Evolutionary conservation across 2,888 invertebrate genomes (phyloP), one percentile per base, ranked within the genome.

Genomic region (Dryadula phaetusa): DNA sequence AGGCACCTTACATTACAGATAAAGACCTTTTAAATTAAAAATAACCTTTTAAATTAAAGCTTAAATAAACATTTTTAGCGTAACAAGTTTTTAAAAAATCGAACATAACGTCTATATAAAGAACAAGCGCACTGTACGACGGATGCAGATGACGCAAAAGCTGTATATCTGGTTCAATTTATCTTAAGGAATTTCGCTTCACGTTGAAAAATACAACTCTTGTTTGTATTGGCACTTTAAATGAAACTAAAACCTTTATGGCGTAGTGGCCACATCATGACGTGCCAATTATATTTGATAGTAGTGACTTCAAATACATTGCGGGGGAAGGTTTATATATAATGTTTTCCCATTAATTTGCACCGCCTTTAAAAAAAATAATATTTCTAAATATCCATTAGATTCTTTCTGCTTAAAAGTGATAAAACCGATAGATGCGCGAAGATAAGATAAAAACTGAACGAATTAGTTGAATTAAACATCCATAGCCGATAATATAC

Each of bases 91-190:
- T 52, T 5, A 49, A 52, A 52, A 37, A 16, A 28, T 32, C 25
- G 10, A 64, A 44, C 40, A 22, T 7, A 18, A 62, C 37, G 34
- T 25, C 14, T 46, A 16, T 20, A 65, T 46, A 49, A 54, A 46
- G 18, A 46, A 46, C 28, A 32, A n/a, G 14, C 44, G 7, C 42
- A 32, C 28, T 28, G 58, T 42, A 28, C 44, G 28, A 46, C 60
- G 46, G 44, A 60, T 60, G 60, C 32, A 60, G 44, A 60, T 60
- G 60, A 46, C 60, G 46, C 32, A 60, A 60, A 60, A 60, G 46
- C 28, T 4, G 60, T 60, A 46, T 32, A 20, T 60, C 60, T 46
- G 44, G 60, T 46, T 32, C 44, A 14, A 44, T 28, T 44, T 42
- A 60, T 60, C 22, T 28, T 42, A 28, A 18, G 16, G 28, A 28